These are phyloP conservation scores for Aquatica leii DNA, from an alignment of 2,888 invertebrate species.

Conservation along the genomic window DNA sequence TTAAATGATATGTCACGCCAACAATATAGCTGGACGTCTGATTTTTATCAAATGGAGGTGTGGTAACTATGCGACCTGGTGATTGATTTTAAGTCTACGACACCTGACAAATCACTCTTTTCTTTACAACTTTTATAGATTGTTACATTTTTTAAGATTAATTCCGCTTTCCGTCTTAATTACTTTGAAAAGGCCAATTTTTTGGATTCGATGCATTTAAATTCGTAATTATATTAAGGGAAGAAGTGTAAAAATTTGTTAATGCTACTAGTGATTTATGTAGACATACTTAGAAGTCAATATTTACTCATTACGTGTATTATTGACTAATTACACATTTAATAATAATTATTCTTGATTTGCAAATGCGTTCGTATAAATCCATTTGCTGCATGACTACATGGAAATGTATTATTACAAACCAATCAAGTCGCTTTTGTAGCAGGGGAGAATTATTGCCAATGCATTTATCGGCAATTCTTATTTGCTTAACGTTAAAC, in stretches of 20 bases:
- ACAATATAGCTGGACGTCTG: conserved; percentile 23
- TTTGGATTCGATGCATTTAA: no score
- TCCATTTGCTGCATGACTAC: conserved; percentile 35
- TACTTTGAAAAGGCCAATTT: no score
- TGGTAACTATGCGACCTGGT: conserved; percentile 26
- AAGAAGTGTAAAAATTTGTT: no score
- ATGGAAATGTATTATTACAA: conserved; percentile 44
- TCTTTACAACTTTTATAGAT: conserved; percentile 10
- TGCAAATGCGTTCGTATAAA: conserved; percentile 38
- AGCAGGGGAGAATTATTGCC: conserved; percentile 18
- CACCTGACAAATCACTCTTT: conserved; percentile 30
- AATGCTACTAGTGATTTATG: no score
- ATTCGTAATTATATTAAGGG: no score
- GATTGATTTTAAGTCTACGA: conserved; percentile 33
- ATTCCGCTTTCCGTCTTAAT: no score
- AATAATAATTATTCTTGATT: conserved; percentile 45
- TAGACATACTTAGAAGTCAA: not conserved
- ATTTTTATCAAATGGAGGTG: conserved; percentile 26
- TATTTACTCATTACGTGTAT: not conserved
- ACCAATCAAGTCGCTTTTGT: conserved; percentile 43
- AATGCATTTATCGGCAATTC: conserved; percentile 27
- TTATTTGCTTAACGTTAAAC: conserved; percentile 21
- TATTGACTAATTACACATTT: conserved; percentile 27
- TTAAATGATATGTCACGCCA: conserved; percentile 27
- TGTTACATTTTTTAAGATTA: no score